Base-by-base conservation (phyloP, 1,140 invertebrate genomes). In the Augochlora pura region DNA sequence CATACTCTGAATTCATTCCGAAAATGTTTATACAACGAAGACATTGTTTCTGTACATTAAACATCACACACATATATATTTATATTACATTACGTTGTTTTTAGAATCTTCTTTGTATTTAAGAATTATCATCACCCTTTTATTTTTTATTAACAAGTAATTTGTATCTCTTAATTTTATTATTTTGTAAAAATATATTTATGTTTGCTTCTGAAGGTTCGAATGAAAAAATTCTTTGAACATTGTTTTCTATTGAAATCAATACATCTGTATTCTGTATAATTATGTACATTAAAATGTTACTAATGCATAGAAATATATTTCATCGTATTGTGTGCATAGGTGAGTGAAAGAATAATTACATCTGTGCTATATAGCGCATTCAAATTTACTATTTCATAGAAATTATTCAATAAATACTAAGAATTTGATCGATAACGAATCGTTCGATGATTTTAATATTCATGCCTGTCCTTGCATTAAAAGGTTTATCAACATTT, bases 41-140 rank as follows among this genome's bases (percentile, higher is more conserved):
- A 77, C 76, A 80, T 75, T 80, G 70, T 67, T 38, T 80, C 69
- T 76, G 57, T 77, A 77, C 67, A 70, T 71, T 71, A 72, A 76
- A 70, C 59, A 32, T 27, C 21, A 73, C 1, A 73, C 1, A 14
- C 59, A 64, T 70, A 38, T 21, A 70, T 66, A 69, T 80, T 80
- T 81, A 39, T 77, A 77, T 63, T 42, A 39, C 21, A 23, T 16
- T 72, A 57, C 68, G 25, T 85, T 74, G 72, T n/a, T 14, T 67
- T 80, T 49, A 65, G 39, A 18, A 68, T 64, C 27, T 52, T 18
- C 54, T 42, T n/a, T 73, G 39, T 57, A 57, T 27, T 25, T n/a
- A 57, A n/a, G 8, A 57, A 57, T n/a, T 57, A 57, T 9, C 21
- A 57, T n/a, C n/a, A n/a, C n/a, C 54, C 21, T 57, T 57, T 18